Conservation (phyloP, 1,140 invertebrate genomes). For the Maconellicoccus hirsutus region DNA sequence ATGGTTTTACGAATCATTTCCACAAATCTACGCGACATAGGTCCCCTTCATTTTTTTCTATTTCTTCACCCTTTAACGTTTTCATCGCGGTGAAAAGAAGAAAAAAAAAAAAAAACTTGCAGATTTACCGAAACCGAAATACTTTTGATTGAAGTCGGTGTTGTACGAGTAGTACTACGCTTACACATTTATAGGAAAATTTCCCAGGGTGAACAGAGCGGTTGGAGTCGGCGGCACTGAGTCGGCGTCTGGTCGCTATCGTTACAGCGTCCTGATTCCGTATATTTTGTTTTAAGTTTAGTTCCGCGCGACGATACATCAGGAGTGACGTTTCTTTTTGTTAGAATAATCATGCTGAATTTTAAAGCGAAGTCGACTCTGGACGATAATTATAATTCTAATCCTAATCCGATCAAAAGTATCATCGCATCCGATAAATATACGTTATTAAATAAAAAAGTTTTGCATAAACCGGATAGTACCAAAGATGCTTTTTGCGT, state of each 20-base stretch:
- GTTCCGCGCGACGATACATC: background rate
- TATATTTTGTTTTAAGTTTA: background rate
- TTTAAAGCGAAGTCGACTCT: background rate
- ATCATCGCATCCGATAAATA: background rate
- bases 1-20: background rate
- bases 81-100: background rate
- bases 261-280: constrained; percentile 13
- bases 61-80: background rate
- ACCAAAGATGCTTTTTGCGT: background rate
- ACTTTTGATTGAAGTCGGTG: background rate
- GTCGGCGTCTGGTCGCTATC: constrained; percentile 21
- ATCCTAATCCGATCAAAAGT: background rate
- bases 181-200: background rate
- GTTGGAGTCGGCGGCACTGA: constrained; percentile 11
- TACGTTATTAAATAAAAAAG: background rate
- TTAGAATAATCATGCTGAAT: constrained; percentile 7
- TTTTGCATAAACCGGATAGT: background rate
- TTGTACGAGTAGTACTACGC: background rate
- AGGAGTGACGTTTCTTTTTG: background rate
- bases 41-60: background rate
- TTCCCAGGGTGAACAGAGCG: background rate
- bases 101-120: background rate
- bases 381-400: background rate
- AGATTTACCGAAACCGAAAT: background rate
- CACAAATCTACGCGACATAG: background rate